A percentile compares a stretch with the other conserved stretches of the same genome.
Conservation (phyloP, 1,140 invertebrate species). For the Nephila pilipes region DNA sequence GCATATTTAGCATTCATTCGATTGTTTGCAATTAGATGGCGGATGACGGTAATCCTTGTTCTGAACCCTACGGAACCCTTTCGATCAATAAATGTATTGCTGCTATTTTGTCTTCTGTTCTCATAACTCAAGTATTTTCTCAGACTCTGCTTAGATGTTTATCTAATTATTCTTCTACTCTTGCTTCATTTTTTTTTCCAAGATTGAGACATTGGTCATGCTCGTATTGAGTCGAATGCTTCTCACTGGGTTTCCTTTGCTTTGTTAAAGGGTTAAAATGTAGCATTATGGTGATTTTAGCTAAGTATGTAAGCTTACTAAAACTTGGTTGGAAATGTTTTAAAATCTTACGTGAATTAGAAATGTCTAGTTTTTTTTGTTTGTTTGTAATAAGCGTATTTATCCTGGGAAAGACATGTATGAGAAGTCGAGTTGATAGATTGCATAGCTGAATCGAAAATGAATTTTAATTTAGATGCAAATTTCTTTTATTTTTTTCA, state of each 20-base stretch:
- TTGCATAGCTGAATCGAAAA: too few species aligned
- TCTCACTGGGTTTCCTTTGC: neutral
- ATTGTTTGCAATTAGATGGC: conserved; percentile 54
- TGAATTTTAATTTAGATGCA: too few species aligned
- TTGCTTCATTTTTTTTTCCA: neutral
- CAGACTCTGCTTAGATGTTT: conserved; percentile 21
- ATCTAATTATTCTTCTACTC: conserved; percentile 31
- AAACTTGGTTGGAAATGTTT: too few species aligned
- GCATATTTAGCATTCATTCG: conserved; percentile 25
- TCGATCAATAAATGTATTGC: conserved; percentile 46
- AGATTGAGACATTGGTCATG: neutral
- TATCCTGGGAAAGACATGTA: neutral
- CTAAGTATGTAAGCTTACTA: too few species aligned
- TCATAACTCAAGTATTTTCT: conserved; percentile 45
- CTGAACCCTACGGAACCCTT: conserved; percentile 48
- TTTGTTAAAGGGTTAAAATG: neutral
- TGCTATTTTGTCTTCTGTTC: conserved; percentile 30
- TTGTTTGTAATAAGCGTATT: too few species aligned
- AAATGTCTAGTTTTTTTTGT: too few species aligned
- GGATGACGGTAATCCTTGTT: conserved; percentile 55
- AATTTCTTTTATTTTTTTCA: too few species aligned
- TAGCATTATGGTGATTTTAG: neutral
- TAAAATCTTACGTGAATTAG: too few species aligned
- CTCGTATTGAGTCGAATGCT: neutral
- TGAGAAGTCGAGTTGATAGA: too few species aligned